Evolutionary conservation across 2,797 vertebrate genomes (phyloP).

Genomic region (Champsocephalus gunnari): DNA sequence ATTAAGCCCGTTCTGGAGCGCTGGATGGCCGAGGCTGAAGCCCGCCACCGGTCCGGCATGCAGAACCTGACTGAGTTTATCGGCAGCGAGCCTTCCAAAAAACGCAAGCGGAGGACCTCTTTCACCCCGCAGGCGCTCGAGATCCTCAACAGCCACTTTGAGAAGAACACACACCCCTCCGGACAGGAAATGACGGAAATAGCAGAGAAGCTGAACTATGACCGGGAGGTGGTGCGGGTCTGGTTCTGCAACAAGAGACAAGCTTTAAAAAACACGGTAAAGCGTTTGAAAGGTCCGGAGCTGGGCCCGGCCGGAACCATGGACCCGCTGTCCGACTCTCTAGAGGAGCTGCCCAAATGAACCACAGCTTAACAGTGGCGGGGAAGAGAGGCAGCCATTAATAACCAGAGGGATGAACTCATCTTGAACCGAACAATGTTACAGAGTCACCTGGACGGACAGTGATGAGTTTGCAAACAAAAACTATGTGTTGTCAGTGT

Average conservation of each 20-base stretch:
- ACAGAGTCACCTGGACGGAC: slow-evolving; percentile 73
- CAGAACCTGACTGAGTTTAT: slow-evolving; percentile 99
- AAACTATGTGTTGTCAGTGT: slow-evolving; percentile 87
- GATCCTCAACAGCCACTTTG: slow-evolving; percentile 99
- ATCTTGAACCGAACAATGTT: slow-evolving; percentile 83
- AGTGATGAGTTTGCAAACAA: slow-evolving; percentile 77
- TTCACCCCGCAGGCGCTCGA: slow-evolving; percentile 99
- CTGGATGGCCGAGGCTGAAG: slow-evolving; percentile 99
- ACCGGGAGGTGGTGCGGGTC: slow-evolving; percentile 98
- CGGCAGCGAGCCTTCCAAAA: slow-evolving; percentile 99
- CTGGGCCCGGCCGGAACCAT: slow-evolving; percentile 86
- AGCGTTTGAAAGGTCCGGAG: slow-evolving; percentile 98
- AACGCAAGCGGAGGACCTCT: slow-evolving; percentile 99
- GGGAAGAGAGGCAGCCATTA: slow-evolving; percentile 59
- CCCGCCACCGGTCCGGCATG: slow-evolving; percentile 99
- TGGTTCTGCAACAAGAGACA: slow-evolving; percentile 99
- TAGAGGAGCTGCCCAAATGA: slow-evolving; percentile 94
- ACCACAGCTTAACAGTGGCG: slow-evolving; percentile 47
- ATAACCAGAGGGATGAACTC: slow-evolving; percentile 78
- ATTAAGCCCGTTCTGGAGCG: slow-evolving; percentile 99
- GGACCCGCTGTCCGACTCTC: slow-evolving; percentile 94
- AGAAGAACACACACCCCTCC: slow-evolving; percentile 99
- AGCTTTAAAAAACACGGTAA: slow-evolving; percentile 99
- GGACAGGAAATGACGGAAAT: slow-evolving; percentile 99
- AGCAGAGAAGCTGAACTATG: slow-evolving; percentile 99